A percentile compares a stretch with the other conserved stretches of the same genome.
Conservation (phyloP, 2,888 invertebrate species). For the Salticus scenicus region DNA sequence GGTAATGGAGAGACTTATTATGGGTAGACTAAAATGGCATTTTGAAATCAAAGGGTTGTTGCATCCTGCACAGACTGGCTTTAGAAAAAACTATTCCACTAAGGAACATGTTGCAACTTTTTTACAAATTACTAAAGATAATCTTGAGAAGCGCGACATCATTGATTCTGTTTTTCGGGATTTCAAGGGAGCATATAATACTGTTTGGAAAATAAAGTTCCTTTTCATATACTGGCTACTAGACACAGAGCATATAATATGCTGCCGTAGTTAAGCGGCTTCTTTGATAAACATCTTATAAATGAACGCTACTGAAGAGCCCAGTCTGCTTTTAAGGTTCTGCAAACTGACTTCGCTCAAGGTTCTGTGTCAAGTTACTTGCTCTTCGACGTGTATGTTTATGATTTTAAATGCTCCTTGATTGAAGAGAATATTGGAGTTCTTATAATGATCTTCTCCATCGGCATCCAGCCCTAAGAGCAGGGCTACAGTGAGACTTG, state of each 20-base stretch:
- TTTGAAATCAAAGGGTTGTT: neutral
- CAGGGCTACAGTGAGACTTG: slow-evolving; percentile 5
- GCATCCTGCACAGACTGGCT: neutral
- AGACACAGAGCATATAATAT: neutral
- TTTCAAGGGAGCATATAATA: slow-evolving; percentile 26
- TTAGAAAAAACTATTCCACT: slow-evolving; percentile 4
- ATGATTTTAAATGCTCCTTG: neutral
- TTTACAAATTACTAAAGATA: slow-evolving; percentile 30
- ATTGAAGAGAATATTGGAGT: neutral
- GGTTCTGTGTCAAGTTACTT: neutral
- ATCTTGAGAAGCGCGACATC: slow-evolving; percentile 21
- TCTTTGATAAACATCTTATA: slow-evolving; percentile 1
- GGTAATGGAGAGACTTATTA: slow-evolving; percentile 4
- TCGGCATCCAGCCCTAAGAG: slow-evolving; percentile 27
- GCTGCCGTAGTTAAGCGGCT: neutral
- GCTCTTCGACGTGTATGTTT: neutral
- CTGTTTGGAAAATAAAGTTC: slow-evolving; percentile 11
- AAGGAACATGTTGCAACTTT: slow-evolving; percentile 10
- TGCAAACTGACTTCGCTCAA: neutral
- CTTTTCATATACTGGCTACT: neutral
- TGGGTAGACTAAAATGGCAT: neutral
- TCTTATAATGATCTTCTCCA: slow-evolving; percentile 1
- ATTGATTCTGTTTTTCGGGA: slow-evolving; percentile 25
- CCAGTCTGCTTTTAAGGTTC: neutral
- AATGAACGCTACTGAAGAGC: neutral